Percentiles rank a stretch among this genome's conserved stretches.
phyloP scores from a whole-genome alignment of 2,113 vertebrate genomes.

The Ameiurus melas region DNA sequence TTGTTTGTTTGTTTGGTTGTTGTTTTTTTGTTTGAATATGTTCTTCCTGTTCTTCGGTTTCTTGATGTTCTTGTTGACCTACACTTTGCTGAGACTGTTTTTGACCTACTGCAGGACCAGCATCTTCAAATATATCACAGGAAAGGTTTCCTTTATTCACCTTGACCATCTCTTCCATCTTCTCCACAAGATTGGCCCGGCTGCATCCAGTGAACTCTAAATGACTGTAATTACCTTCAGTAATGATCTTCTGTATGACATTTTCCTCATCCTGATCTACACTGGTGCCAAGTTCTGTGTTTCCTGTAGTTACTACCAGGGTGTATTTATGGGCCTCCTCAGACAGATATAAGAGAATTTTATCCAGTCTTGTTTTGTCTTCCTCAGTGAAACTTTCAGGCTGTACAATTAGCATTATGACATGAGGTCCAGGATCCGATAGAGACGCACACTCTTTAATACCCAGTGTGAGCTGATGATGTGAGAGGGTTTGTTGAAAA shows the following conservation, averaged over 20 bases:
- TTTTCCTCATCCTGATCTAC: neutral
- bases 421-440: neutral
- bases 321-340: neutral
- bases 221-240: neutral
- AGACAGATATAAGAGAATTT: too few species aligned
- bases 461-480: neutral
- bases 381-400: neutral
- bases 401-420: too few species aligned
- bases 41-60: neutral
- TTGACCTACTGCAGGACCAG: neutral
- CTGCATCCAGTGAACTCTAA: neutral
- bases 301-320: constrained; percentile 8
- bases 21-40: too few species aligned
- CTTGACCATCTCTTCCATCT: neutral
- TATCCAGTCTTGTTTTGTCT: neutral
- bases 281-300: neutral
- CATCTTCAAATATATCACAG: neutral
- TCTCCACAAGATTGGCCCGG: neutral
- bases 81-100: neutral
- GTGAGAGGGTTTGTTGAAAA: too few species aligned
- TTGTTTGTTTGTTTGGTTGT: too few species aligned
- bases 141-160: neutral
- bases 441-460: constrained; percentile 27
- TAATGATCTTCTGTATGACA: neutral
- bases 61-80: neutral